A percentile compares a stretch with the other conserved stretches of the same genome.
phyloP scores from a whole-genome alignment of 1,140 invertebrate species.

The Chrysomallon squamiferum region DNA sequence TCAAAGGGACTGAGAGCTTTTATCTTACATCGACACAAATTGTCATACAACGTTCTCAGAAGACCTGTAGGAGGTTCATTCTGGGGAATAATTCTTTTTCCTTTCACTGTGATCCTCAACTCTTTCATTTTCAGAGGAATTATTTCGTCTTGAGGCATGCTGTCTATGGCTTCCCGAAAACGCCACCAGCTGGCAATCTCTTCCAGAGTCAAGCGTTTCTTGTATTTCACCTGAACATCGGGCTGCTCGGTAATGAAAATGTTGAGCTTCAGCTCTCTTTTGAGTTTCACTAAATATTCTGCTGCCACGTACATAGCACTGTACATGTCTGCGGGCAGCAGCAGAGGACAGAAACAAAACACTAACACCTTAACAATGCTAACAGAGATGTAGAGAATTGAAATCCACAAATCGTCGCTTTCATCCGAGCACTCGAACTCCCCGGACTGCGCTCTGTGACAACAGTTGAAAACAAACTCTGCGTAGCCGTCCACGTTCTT shows the following conservation, averaged over 20 bases:
- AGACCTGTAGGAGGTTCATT: slow-evolving; percentile 55
- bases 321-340: slow-evolving; percentile 52
- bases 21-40: slow-evolving; percentile 55
- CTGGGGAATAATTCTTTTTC: slow-evolving; percentile 53
- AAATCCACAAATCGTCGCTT: slow-evolving; percentile 53
- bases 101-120: slow-evolving; percentile 49
- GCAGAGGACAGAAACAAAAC: slow-evolving; percentile 53
- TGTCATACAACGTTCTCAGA: slow-evolving; percentile 49
- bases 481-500: slow-evolving; percentile 34
- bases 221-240: slow-evolving; percentile 42
- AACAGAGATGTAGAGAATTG: slow-evolving; percentile 53
- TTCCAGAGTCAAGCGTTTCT: slow-evolving; percentile 41
- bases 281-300: slow-evolving; percentile 54
- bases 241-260: slow-evolving; percentile 43
- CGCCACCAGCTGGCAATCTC: slow-evolving; percentile 46
- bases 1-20: slow-evolving; percentile 46
- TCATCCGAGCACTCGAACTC: slow-evolving; percentile 36
- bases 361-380: slow-evolving; percentile 49
- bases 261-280: slow-evolving; percentile 50
- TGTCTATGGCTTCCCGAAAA: slow-evolving; percentile 38
- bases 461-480: slow-evolving; percentile 52
- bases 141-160: slow-evolving; percentile 43
- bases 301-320: slow-evolving; percentile 48
- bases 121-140: slow-evolving; percentile 47
- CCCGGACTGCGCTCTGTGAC: slow-evolving; percentile 29